Evolutionary conservation across 2,797 vertebrate species (phyloP).

Genomic region (Chloroceryle amazona): DNA sequence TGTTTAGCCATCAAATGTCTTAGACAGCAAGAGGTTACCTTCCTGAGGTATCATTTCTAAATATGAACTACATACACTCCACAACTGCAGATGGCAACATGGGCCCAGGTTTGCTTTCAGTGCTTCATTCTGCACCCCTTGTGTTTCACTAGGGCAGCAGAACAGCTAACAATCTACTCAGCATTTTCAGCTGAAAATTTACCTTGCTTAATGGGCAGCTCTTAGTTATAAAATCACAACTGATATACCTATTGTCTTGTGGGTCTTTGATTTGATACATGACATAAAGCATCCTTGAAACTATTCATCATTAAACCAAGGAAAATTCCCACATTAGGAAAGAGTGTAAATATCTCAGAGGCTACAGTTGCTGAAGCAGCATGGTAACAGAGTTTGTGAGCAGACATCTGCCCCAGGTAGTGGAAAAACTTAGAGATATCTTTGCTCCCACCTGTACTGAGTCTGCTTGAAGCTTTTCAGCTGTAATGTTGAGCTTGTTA

Average conservation of each 20-base stretch:
- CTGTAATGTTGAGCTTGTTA: not conserved
- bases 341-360: not conserved
- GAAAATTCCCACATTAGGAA: not conserved
- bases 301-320: not conserved
- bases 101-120: not conserved
- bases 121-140: not conserved
- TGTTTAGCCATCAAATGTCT: not conserved
- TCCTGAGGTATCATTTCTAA: not conserved
- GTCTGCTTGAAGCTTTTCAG: not conserved
- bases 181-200: not conserved
- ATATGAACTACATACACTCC: not conserved
- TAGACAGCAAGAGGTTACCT: not conserved
- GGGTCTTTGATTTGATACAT: not conserved
- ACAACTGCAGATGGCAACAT: not conserved
- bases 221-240: not conserved
- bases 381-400: not conserved
- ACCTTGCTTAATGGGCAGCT: not conserved
- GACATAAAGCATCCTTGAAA: not conserved
- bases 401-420: fast-evolving
- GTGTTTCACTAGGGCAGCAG: not conserved
- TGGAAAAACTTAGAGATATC: not conserved
- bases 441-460: not conserved
- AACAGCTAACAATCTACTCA: not conserved
- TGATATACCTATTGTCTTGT: not conserved
- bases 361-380: not conserved